These are phyloP conservation scores for Pygocentrus nattereri DNA, from an alignment of 2,797 vertebrate species.

Conservation along the genomic window DNA sequence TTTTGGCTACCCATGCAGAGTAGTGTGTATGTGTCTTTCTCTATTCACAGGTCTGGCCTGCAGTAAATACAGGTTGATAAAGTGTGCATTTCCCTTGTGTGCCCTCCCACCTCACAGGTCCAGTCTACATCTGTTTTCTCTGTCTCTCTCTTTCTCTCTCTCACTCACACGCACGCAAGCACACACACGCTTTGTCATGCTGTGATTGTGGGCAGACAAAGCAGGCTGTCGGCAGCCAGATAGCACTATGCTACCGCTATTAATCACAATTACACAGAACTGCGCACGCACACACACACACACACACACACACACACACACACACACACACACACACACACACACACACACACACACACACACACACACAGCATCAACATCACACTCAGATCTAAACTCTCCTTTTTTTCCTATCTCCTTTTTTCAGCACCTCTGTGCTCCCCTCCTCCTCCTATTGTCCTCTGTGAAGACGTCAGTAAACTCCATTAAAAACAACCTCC, in stretches of 20 bases:
- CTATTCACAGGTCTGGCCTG: slow-evolving; percentile 63
- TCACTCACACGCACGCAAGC: slow-evolving; percentile 86
- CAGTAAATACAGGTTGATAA: slow-evolving; percentile 84
- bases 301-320: slow-evolving; percentile 33
- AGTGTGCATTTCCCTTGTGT: slow-evolving; percentile 85
- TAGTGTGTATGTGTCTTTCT: slow-evolving; percentile 8
- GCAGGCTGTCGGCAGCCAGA: slow-evolving; percentile 93
- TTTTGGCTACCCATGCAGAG: not conserved
- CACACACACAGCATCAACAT: slow-evolving; percentile 28
- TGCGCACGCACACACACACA: slow-evolving; percentile 49
- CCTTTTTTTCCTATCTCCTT: slow-evolving; percentile 23
- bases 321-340: slow-evolving; percentile 26
- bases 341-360: slow-evolving; percentile 26
- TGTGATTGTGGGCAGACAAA: slow-evolving; percentile 97
- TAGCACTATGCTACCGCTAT: slow-evolving; percentile 91
- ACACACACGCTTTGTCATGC: slow-evolving; percentile 97
- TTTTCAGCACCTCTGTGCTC: slow-evolving; percentile 16
- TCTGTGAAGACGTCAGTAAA: slow-evolving; percentile 74
- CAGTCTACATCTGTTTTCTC: slow-evolving; percentile 97
- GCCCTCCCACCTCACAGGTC: slow-evolving; percentile 86
- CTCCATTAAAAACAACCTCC: slow-evolving; percentile 72
- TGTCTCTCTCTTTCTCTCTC: slow-evolving; percentile 78
- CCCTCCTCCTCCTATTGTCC: slow-evolving; percentile 29
- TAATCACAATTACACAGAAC: slow-evolving; percentile 99
- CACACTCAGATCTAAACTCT: not conserved